Conservation (phyloP, 92 coral and sea anemone genomes). For the Bergia puertoricense region DNA sequence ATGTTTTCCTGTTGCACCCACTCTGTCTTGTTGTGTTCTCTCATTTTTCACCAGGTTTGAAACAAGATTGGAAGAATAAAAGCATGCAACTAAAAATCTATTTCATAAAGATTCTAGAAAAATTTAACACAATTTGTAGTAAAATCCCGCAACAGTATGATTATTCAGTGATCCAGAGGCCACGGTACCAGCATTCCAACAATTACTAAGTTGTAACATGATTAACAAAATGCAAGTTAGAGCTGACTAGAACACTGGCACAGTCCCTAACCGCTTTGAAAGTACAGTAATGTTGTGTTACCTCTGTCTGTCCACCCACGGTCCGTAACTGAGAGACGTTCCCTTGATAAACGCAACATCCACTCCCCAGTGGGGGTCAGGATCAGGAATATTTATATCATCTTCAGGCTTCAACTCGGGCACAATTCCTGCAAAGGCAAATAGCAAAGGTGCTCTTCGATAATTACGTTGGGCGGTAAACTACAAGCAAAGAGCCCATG, state of each 20-base stretch:
- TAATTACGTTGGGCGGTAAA: not conserved
- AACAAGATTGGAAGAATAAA: too few species aligned
- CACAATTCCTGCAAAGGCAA: constrained; percentile 67
- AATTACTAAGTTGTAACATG: too few species aligned
- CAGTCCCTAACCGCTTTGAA: not conserved
- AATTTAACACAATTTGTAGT: too few species aligned
- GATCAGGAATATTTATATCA: constrained; percentile 79
- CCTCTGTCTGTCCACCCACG: constrained; percentile 99
- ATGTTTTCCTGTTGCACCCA: too few species aligned
- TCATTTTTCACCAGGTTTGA: too few species aligned
- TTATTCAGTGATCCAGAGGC: too few species aligned
- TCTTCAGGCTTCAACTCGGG: constrained; percentile 67
- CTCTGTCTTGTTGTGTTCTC: too few species aligned
- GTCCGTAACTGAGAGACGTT: constrained; percentile 92
- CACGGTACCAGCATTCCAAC: too few species aligned
- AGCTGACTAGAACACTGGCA: not conserved
- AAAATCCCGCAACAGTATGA: too few species aligned
- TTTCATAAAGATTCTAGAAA: too few species aligned
- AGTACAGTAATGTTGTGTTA: constrained; percentile 1
- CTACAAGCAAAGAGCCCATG: not conserved
- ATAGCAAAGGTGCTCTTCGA: not conserved
- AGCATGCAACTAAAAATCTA: too few species aligned
- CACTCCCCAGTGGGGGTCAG: constrained; percentile 97
- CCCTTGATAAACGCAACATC: constrained; percentile 83
- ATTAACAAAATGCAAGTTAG: not conserved